Conservation (phyloP, 1,140 invertebrate species). For the Bemisia tabaci region DNA sequence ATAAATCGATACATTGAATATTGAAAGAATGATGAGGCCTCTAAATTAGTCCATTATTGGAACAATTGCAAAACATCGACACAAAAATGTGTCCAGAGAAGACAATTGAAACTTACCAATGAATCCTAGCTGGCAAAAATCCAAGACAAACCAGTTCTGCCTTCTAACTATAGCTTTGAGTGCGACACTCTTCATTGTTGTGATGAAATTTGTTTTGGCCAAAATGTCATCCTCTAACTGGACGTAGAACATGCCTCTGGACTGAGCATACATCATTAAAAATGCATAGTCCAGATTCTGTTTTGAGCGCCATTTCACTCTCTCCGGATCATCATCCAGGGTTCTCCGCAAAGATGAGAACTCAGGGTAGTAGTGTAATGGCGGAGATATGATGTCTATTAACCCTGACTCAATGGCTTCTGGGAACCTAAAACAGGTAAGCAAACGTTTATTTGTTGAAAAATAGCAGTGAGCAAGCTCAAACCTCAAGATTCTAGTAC, state of each 20-base stretch:
- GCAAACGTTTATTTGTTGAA: too few species aligned
- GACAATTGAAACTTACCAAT: constrained; percentile 50
- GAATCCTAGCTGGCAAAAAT: constrained; percentile 88
- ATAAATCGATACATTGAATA: too few species aligned
- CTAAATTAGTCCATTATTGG: too few species aligned
- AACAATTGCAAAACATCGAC: too few species aligned
- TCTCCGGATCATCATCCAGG: constrained; percentile 72
- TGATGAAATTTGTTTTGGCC: constrained; percentile 71
- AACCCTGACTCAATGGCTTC: constrained; percentile 62
- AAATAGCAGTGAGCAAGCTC: not conserved
- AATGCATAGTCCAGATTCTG: constrained; percentile 94
- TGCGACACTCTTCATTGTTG: constrained; percentile 78
- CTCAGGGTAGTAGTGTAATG: constrained; percentile 77
- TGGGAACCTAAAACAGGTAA: constrained; percentile 51
- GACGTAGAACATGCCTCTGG: constrained; percentile 62
- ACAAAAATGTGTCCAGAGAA: too few species aligned
- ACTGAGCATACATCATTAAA: constrained; percentile 87
- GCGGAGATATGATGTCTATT: constrained; percentile 79
- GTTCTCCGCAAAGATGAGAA: constrained; percentile 60
- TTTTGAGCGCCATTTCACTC: constrained; percentile 89
- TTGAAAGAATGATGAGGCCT: too few species aligned
- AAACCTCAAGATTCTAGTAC: not conserved
- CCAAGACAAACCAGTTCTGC: constrained; percentile 77
- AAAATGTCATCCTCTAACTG: constrained; percentile 94
- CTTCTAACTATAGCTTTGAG: constrained; percentile 57